These are phyloP conservation scores for Rambutsinella grinnellia DNA, from an alignment of 2,888 invertebrate species.

Conservation along the genomic window DNA sequence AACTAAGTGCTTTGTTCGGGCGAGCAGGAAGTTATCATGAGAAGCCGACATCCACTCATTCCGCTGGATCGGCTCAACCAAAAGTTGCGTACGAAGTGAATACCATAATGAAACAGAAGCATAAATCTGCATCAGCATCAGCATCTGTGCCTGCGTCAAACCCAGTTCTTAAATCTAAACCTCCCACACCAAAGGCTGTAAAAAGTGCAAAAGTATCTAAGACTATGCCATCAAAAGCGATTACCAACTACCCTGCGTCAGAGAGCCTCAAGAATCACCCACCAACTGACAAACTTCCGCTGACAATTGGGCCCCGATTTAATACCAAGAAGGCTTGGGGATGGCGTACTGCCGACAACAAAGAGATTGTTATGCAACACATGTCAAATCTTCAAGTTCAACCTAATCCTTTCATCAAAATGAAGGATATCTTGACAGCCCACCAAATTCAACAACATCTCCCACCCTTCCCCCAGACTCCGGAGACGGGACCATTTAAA, in stretches of 20 bases:
- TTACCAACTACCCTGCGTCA: conserved; percentile 10
- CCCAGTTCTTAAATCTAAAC: too few species aligned
- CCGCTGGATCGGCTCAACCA: too few species aligned
- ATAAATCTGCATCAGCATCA: not conserved
- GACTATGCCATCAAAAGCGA: not conserved
- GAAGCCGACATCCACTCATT: too few species aligned
- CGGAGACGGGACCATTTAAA: too few species aligned
- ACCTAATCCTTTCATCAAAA: not conserved
- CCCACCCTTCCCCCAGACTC: too few species aligned
- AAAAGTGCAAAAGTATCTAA: too few species aligned
- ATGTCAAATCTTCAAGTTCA: not conserved
- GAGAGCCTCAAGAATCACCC: conserved; percentile 3
- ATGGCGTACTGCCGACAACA: too few species aligned
- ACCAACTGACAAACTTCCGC: conserved; percentile 17
- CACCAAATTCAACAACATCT: too few species aligned
- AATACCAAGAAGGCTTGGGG: conserved; percentile 14
- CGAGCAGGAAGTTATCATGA: too few species aligned
- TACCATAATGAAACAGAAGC: not conserved
- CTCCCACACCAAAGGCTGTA: too few species aligned
- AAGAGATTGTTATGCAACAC: too few species aligned
- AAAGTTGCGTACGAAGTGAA: too few species aligned
- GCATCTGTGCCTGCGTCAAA: not conserved
- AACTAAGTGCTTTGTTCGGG: not conserved
- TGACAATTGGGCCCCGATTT: conserved; percentile 38
- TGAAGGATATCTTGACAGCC: not conserved